phyloP scores from a whole-genome alignment of 2,113 vertebrate genomes.

The Sciurus niger region DNA sequence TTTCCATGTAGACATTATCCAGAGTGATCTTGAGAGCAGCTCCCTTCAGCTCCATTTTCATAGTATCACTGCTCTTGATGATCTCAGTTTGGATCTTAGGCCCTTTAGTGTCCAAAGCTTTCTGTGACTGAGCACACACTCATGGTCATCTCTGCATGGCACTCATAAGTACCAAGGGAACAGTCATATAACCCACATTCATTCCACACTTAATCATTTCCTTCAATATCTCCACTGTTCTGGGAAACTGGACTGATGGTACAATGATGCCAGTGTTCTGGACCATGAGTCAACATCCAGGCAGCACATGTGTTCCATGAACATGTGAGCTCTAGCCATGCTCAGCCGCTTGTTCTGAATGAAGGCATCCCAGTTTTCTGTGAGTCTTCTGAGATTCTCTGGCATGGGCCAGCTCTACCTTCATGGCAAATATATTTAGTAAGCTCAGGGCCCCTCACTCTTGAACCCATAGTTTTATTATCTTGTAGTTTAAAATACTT shows the following conservation, averaged over 20 bases:
- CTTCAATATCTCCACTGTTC: constrained; percentile 92
- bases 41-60: constrained; percentile 95
- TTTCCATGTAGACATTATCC: constrained; percentile 93
- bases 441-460: background rate
- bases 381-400: constrained; percentile 77
- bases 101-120: constrained; percentile 96
- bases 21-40: constrained; percentile 92
- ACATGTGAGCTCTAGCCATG: constrained; percentile 95
- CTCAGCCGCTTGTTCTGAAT: constrained; percentile 95
- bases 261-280: constrained; percentile 98
- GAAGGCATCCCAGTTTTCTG: constrained; percentile 91
- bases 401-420: background rate
- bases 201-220: constrained; percentile 98
- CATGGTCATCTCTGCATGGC: constrained; percentile 95
- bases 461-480: background rate
- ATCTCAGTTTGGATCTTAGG: constrained; percentile 97
- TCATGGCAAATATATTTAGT: background rate
- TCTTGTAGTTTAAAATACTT: constrained; percentile 6
- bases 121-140: constrained; percentile 94
- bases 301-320: constrained; percentile 95
- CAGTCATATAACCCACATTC: constrained; percentile 97
- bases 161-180: constrained; percentile 97
- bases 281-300: constrained; percentile 95
- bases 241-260: constrained; percentile 95
- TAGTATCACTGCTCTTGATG: constrained; percentile 96